Evolutionary conservation across 2,113 vertebrate genomes (phyloP), one percentile per base, ranked within the genome.

Genomic region (Alouatta palliata): DNA sequence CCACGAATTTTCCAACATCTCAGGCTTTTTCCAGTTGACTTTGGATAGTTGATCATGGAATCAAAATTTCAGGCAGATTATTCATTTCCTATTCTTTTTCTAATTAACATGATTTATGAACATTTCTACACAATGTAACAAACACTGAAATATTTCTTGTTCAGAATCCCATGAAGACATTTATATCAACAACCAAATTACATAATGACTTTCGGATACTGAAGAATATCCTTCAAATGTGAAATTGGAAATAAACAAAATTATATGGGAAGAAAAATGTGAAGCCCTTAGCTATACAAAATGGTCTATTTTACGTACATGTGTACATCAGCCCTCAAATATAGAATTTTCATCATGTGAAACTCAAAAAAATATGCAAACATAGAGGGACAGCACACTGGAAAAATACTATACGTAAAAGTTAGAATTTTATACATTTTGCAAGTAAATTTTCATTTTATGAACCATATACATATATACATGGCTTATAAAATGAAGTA

Each of bases 21-120:
- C 21, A 5, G 81, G 61, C 47, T 94, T 95, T 96, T 97, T 97
- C 96, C 96, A 97, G 47, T 91, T 97, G 87, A 89, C 77, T 96
- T 94, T 97, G 94, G 97, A 96, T 75, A 88, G 75, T 68, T 96
- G 75, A 95, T 96, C 76, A 87, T 3, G 21, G 52, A 94, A 90
- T 89, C 20, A 58, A 95, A 96, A 91, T 64, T 97, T 77, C 58
- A 94, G 77, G 91, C 61, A 81, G 88, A 94, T 91, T 95, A 87
- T 96, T 95, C 88, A 97, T 71, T 96, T 97, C 88, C 88, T 86
- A 96, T 96, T 96, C 94, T 97, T 97, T 96, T 89, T 96, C 94
- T 92, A 98, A 95, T 96, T 97, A 97, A 86, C 43, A 35, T 95
- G 95, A 97, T 96, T 97, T 97, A 95, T 13, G 49, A 93, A 91